A percentile compares a stretch with the other conserved stretches of the same genome.
Evolutionary conservation across 1,140 invertebrate species (phyloP).

Genomic region (Drosophila rufa): DNA sequence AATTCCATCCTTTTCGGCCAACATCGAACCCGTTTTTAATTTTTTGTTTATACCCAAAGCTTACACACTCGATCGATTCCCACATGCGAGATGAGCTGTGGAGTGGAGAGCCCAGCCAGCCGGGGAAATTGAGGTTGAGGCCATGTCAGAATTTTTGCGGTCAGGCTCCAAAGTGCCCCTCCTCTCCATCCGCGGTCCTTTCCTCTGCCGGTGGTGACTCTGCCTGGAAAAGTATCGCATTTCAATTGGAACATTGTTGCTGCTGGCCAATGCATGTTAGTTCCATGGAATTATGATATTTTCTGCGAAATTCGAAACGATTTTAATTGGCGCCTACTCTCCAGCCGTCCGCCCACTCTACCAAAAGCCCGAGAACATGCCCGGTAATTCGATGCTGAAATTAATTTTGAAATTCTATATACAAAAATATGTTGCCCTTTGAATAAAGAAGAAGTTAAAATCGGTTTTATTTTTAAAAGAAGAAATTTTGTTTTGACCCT

Average conservation of each 20-base stretch:
- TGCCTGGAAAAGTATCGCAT: constrained; percentile 69
- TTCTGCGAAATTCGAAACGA: constrained; percentile 75
- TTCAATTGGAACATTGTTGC: constrained; percentile 69
- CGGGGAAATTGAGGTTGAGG: constrained; percentile 52
- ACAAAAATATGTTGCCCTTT: constrained; percentile 61
- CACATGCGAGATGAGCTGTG: constrained; percentile 37
- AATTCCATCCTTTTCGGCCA: constrained; percentile 1
- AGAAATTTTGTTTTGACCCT: not conserved
- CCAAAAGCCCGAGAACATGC: constrained; percentile 49
- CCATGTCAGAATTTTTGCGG: constrained; percentile 56
- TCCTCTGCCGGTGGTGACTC: not conserved
- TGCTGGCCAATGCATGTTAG: constrained; percentile 62
- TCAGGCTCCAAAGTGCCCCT: constrained; percentile 17
- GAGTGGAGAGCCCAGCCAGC: constrained; percentile 4
- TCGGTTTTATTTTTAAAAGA: constrained; percentile 18
- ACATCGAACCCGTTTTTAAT: constrained; percentile 52
- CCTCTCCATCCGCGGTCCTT: not conserved
- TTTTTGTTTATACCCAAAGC: constrained; percentile 77
- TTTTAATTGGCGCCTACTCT: constrained; percentile 79
- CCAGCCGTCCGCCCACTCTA: constrained; percentile 65
- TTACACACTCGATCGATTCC: constrained; percentile 71
- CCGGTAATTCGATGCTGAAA: constrained; percentile 75
- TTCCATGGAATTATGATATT: constrained; percentile 83
- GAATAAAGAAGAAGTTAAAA: constrained; percentile 53
- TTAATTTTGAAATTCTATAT: constrained; percentile 81